Conservation (phyloP, 2,888 invertebrate species). For the Caenorhabditis becei region DNA sequence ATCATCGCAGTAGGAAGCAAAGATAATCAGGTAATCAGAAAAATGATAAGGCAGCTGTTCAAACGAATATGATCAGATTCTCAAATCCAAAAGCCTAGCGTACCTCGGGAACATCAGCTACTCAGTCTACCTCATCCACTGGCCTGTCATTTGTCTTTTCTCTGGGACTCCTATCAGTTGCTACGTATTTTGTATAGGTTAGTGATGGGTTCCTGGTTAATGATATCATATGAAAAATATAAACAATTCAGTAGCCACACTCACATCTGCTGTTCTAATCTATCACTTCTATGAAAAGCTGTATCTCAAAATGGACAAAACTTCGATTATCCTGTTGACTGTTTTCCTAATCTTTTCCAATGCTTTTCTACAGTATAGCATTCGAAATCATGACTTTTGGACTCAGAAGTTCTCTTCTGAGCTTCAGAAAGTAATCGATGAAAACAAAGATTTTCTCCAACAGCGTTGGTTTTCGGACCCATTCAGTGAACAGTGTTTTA, state of each 20-base stretch:
- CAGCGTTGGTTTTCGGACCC: neutral
- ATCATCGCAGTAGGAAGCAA: slow-evolving; percentile 4
- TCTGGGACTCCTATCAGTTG: neutral
- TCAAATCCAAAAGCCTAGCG: neutral
- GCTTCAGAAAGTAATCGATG: slow-evolving; percentile 18
- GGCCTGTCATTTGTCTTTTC: slow-evolving; percentile 43
- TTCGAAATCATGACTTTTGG: slow-evolving; percentile 27
- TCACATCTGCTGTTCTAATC: slow-evolving; percentile 11
- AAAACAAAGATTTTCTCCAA: slow-evolving; percentile 7
- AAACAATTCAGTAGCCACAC: slow-evolving; percentile 14
- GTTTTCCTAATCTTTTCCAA: slow-evolving; percentile 14
- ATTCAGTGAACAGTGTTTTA: neutral
- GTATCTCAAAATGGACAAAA: slow-evolving; percentile 19
- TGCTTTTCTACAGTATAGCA: slow-evolving; percentile 17
- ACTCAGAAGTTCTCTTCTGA: neutral
- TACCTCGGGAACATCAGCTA: slow-evolving; percentile 36
- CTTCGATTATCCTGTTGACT: neutral
- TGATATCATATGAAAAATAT: neutral
- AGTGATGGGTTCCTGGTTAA: neutral
- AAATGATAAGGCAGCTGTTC: too few relatives aligned
- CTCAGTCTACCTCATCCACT: slow-evolving; percentile 38
- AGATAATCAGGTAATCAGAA: slow-evolving; percentile 23
- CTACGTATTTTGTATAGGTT: slow-evolving; percentile 9
- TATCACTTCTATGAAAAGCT: slow-evolving; percentile 34
- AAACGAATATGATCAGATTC: neutral